These are phyloP conservation scores for Crossocerus cetratus DNA, from an alignment of 2,888 invertebrate species.

Conservation along the genomic window DNA sequence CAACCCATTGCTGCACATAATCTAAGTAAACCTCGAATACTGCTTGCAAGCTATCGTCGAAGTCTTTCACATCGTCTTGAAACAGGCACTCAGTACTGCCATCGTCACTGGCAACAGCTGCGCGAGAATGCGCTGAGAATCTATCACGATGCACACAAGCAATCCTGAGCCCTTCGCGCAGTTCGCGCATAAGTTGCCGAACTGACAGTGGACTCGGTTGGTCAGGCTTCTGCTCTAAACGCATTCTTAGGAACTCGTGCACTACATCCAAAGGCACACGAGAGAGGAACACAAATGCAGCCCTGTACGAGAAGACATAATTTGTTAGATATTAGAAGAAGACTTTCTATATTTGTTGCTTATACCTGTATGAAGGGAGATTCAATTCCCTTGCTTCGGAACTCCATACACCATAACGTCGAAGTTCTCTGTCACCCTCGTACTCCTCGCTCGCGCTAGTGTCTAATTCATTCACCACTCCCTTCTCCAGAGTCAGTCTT, in stretches of 20 bases:
- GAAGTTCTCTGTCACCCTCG: conserved; percentile 78
- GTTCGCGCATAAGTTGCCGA: conserved; percentile 92
- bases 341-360: not conserved
- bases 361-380: conserved; percentile 87
- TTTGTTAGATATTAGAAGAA: not conserved
- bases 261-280: conserved; percentile 93
- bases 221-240: conserved; percentile 89
- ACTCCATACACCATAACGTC: conserved; percentile 87
- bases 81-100: conserved; percentile 77
- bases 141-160: conserved; percentile 90
- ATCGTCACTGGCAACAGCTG: conserved; percentile 79
- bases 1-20: conserved; percentile 90
- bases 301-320: conserved; percentile 71
- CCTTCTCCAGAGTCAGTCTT: conserved; percentile 82
- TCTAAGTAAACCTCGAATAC: conserved; percentile 91
- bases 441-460: conserved; percentile 63
- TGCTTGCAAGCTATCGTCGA: conserved; percentile 87
- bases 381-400: conserved; percentile 86
- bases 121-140: conserved; percentile 83
- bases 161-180: conserved; percentile 92
- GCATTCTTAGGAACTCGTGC: conserved; percentile 92
- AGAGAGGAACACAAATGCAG: conserved; percentile 91
- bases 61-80: conserved; percentile 82
- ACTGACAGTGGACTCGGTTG: conserved; percentile 92
- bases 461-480: conserved; percentile 48